phyloP scores from a whole-genome alignment of 2,113 vertebrate species.

The Tachysurus fulvidraco region DNA sequence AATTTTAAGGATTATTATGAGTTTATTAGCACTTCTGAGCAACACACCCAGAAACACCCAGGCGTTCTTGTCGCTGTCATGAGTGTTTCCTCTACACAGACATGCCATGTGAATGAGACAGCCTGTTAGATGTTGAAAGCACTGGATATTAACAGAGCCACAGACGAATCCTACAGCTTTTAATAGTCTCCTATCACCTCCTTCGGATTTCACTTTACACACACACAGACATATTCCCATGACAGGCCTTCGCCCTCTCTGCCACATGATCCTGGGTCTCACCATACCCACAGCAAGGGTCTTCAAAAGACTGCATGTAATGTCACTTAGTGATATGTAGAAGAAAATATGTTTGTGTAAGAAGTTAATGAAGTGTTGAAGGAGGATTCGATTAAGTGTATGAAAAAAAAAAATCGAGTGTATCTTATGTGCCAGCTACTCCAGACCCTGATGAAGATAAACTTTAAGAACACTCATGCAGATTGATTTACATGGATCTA shows the following conservation, averaged over 20 bases:
- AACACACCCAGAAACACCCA: too few relatives aligned
- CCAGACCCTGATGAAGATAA: neutral
- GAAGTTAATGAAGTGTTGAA: constrained; percentile 14
- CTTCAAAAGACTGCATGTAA: neutral
- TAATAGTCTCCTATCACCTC: constrained; percentile 27
- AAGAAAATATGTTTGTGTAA: neutral
- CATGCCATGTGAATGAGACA: neutral
- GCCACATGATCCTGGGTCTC: neutral
- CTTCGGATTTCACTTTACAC: constrained; percentile 3
- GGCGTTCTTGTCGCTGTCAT: neutral
- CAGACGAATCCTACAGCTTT: constrained; percentile 20
- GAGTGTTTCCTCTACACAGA: neutral
- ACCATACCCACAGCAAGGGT: neutral
- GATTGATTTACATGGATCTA: neutral
- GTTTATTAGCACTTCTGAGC: neutral
- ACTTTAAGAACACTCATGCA: neutral
- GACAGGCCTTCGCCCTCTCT: neutral
- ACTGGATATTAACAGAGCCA: constrained; percentile 14
- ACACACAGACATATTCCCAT: neutral
- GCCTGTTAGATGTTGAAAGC: constrained; percentile 27
- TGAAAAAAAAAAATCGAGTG: neutral
- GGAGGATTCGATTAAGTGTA: neutral
- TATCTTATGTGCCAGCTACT: neutral
- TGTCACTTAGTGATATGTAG: neutral
- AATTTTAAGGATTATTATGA: neutral